Evolutionary conservation across 2,113 vertebrate species (phyloP).

Genomic region (Paradisaea rubra): DNA sequence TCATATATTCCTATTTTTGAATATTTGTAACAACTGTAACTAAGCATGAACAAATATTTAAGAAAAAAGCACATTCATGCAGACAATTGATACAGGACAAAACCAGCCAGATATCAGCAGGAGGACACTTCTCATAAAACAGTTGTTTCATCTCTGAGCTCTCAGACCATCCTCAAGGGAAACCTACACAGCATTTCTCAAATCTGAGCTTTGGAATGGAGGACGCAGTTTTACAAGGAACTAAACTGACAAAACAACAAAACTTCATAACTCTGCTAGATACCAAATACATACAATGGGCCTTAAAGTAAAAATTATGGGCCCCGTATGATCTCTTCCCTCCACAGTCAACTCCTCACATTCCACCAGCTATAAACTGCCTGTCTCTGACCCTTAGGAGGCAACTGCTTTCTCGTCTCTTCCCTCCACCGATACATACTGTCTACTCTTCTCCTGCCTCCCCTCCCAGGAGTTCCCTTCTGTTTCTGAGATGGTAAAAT

Average conservation of each 20-base stretch:
- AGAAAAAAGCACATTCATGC: too few species aligned
- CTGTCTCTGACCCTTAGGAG: background rate
- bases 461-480: background rate
- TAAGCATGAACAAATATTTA: background rate
- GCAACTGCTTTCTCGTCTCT: background rate
- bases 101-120: background rate
- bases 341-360: background rate
- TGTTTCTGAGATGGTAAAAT: background rate
- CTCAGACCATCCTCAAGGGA: background rate
- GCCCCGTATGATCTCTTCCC: background rate
- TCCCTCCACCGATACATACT: background rate
- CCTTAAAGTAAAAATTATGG: background rate
- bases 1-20: background rate
- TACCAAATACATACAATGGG: background rate
- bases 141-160: background rate
- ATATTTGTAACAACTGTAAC: background rate
- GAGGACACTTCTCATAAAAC: background rate
- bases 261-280: background rate
- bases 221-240: background rate
- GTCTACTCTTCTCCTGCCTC: background rate
- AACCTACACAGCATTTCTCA: background rate
- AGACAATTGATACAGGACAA: background rate
- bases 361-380: background rate
- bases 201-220: fast-evolving
- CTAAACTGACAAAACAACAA: background rate